Evolutionary conservation across 2,113 vertebrate genomes (phyloP), one percentile per base, ranked within the genome.

Genomic region (Scomber colias): DNA sequence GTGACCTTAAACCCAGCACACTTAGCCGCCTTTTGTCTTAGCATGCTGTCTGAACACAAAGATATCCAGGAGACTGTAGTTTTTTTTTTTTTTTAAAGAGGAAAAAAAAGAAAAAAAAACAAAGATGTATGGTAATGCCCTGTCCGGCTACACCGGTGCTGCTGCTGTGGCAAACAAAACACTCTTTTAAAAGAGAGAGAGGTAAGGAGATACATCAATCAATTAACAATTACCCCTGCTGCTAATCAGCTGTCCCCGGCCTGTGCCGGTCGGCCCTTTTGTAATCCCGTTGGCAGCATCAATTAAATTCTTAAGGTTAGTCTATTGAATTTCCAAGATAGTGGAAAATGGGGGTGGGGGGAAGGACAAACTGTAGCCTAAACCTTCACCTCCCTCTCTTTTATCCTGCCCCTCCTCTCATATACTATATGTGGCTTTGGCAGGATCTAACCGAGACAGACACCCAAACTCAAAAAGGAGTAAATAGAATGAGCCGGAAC

Each of bases 251-350:
- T 92, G 94, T 93, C 94, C 93, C 91, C 81, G 92, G 92, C 90
- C 91, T 71, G 84, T 68, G 75, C 89, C 79, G 85, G 87, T 69
- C 90, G 79, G 31, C 73, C 87, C 86, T 76, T 90, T 93, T 95
- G 81, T 93, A 95, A 95, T 95, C 93, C 95, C 77, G 76, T 91
- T 95, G 93, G 92, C 93, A 95, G 91, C 88, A 95, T 92, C 92
- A 92, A 93, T 90, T 95, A 94, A 94, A 93, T 93, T 95, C 92
- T 95, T 95, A 95, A 95, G 95, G 95, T 95, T 95, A 95, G 93
- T 95, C 94, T 95, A 95, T 95, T 95, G 95, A 95, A 95, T 95
- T 95, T 95, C 90, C 84, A 88, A 91, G 92, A 94, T 93, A 93
- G 92, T 71, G 90, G 86, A 69, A 69, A 79, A 80, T 65, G 71